These are phyloP conservation scores for Stichodactyla helianthus DNA, from an alignment of 64 coral and sea anemone species.

Conservation along the genomic window DNA sequence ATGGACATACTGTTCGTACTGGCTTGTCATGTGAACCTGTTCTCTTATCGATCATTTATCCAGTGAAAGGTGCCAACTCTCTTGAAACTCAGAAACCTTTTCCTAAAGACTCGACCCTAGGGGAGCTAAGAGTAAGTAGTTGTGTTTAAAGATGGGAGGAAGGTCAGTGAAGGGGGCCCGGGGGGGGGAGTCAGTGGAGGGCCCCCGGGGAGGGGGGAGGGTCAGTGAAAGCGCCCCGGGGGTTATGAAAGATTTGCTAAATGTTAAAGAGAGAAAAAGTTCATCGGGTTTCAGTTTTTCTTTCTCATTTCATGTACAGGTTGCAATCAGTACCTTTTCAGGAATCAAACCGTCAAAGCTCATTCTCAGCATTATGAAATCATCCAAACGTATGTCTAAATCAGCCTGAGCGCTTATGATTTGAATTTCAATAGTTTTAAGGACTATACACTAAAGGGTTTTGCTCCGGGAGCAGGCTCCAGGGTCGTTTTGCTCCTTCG, in stretches of 20 bases:
- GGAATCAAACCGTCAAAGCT: constrained; percentile 16
- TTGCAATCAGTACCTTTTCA: constrained; percentile 1
- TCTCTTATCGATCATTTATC: constrained; percentile 23
- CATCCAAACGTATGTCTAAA: constrained; percentile 8
- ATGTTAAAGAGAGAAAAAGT: not conserved
- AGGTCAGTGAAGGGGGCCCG: too few relatives aligned
- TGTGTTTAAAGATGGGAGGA: not conserved
- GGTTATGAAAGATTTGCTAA: too few relatives aligned
- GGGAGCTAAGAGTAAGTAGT: constrained; percentile 32
- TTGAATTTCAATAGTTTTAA: too few relatives aligned
- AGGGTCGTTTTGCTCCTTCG: too few relatives aligned
- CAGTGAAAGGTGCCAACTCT: constrained; percentile 15
- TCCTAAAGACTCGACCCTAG: constrained; percentile 37
- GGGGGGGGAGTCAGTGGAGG: too few relatives aligned
- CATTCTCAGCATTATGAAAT: constrained; percentile 17
- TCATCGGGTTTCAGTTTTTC: not conserved
- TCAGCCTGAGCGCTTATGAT: too few relatives aligned
- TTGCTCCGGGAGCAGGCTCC: too few relatives aligned
- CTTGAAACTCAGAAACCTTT: constrained; percentile 43
- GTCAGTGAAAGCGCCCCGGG: too few relatives aligned
- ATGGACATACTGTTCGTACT: constrained; percentile 25
- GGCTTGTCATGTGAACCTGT: constrained; percentile 36
- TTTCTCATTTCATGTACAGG: not conserved
- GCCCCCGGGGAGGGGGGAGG: too few relatives aligned
- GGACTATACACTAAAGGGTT: too few relatives aligned